Evolutionary conservation across 2,113 vertebrate species (phyloP).

Genomic region (Brevimyrus niger): DNA sequence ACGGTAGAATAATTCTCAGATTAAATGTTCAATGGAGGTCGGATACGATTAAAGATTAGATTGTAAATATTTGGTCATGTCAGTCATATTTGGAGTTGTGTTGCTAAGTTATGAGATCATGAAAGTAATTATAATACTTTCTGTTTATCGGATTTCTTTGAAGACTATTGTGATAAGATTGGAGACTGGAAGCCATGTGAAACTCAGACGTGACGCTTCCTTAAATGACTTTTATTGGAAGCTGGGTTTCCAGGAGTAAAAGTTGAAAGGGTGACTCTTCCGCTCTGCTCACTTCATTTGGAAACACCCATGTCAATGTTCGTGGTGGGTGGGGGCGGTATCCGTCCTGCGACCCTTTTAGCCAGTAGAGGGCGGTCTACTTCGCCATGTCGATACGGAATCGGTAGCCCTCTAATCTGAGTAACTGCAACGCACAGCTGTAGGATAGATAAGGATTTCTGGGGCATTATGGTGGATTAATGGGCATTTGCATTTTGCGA

Average conservation of each 20-base stretch:
- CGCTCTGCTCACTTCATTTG: neutral
- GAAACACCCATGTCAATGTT: neutral
- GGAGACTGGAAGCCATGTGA: neutral
- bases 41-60: neutral
- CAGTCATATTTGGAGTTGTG: neutral
- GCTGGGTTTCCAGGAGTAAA: neutral
- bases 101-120: neutral
- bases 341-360: neutral
- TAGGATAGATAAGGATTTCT: conserved; percentile 11
- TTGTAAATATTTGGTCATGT: neutral
- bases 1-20: neutral
- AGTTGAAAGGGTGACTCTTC: neutral
- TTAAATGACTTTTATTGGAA: neutral
- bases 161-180: neutral
- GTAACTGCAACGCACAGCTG: conserved; percentile 5
- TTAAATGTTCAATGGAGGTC: neutral
- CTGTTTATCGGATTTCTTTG: neutral
- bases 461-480: conserved; percentile 19
- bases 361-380: neutral
- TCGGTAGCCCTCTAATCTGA: conserved; percentile 11
- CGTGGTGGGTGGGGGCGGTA: too few species aligned
- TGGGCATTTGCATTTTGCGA: neutral
- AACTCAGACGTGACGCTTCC: neutral
- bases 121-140: neutral
- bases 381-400: neutral